These are phyloP conservation scores for Lochmaea crataegi DNA, from an alignment of 2,888 invertebrate genomes.

Conservation along the genomic window DNA sequence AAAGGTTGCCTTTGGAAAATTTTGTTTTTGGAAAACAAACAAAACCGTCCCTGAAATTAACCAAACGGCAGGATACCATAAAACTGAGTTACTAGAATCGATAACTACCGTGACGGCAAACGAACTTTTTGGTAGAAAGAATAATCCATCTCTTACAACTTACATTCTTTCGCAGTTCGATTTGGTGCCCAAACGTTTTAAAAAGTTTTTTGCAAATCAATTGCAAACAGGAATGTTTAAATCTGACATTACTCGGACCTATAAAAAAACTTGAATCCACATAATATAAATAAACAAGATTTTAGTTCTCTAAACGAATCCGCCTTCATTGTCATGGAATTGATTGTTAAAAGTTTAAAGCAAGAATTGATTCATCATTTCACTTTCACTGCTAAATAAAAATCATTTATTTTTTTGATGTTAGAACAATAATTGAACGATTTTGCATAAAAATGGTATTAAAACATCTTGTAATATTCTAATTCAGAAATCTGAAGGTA, in stretches of 20 bases:
- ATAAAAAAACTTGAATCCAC: neutral
- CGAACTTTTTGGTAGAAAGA: conserved; percentile 37
- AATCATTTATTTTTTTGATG: too few species aligned
- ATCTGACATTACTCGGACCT: neutral
- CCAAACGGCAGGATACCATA: conserved; percentile 31
- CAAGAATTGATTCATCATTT: too few species aligned
- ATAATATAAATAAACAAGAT: neutral
- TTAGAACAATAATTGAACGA: too few species aligned
- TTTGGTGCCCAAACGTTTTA: conserved; percentile 8
- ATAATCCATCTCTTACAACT: conserved; percentile 27
- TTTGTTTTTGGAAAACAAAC: neutral
- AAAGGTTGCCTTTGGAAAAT: too few species aligned
- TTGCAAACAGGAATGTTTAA: conserved; percentile 8
- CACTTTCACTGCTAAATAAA: too few species aligned
- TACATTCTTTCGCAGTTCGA: conserved; percentile 18
- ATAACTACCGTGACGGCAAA: conserved; percentile 33
- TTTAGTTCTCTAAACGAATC: neutral
- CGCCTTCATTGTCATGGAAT: too few species aligned
- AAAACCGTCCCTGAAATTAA: conserved; percentile 13
- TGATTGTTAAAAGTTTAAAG: too few species aligned
- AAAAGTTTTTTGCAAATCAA: conserved; percentile 11
- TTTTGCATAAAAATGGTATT: too few species aligned
- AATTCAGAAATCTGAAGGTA: neutral
- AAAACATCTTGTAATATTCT: neutral
- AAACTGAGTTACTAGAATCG: conserved; percentile 39